Conservation (phyloP, 2,797 vertebrate species). For the Hapalemur alaotrensis region DNA sequence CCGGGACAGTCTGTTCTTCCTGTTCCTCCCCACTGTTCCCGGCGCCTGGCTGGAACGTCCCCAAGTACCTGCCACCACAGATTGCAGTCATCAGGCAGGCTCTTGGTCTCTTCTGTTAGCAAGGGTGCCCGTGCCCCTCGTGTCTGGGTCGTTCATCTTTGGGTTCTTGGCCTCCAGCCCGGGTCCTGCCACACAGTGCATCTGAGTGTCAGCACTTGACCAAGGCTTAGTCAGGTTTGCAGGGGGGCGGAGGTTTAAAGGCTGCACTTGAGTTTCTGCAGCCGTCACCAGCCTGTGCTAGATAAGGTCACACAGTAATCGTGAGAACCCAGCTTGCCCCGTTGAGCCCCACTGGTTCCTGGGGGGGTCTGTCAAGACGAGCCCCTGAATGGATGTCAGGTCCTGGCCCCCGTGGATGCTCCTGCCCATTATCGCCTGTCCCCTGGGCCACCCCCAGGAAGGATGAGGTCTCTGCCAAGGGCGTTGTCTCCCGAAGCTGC, state of each 20-base stretch:
- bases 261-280: not conserved
- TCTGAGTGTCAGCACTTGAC: not conserved
- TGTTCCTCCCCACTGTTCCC: too few species aligned
- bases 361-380: not conserved
- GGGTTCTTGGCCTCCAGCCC: not conserved
- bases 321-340: too few species aligned
- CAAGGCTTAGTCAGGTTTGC: not conserved
- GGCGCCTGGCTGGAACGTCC: not conserved
- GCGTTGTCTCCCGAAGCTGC: not conserved
- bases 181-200: not conserved
- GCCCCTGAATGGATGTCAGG: not conserved
- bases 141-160: not conserved
- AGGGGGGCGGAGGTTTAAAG: fast-evolving
- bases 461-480: not conserved
- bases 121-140: fast-evolving
- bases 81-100: fast-evolving
- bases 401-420: fast-evolving
- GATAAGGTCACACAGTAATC: not conserved
- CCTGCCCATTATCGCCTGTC: not conserved
- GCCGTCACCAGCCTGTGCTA: not conserved
- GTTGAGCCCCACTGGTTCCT: not conserved
- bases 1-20: not conserved
- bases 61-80: fast-evolving
- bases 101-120: not conserved
- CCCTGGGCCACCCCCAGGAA: not conserved